phyloP scores from a whole-genome alignment of 2,797 vertebrate species.

The Phalanger gymnotis region DNA sequence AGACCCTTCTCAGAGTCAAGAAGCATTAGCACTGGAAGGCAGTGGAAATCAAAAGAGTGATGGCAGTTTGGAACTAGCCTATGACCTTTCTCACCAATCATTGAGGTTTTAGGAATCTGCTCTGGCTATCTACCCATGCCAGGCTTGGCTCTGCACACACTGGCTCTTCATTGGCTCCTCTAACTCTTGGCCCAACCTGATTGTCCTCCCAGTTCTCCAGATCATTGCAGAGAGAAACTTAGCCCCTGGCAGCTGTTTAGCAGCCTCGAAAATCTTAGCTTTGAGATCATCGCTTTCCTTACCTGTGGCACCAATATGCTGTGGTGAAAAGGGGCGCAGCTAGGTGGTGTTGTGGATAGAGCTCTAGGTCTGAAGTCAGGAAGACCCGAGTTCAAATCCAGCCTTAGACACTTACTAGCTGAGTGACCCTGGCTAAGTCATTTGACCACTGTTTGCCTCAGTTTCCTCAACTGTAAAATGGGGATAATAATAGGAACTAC shows the following conservation, averaged over 20 bases:
- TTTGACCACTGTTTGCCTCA: neutral
- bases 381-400: neutral
- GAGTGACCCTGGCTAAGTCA: neutral
- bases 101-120: neutral
- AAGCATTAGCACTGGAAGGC: neutral
- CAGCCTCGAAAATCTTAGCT: neutral
- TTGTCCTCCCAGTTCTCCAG: neutral
- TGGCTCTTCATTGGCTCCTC: neutral
- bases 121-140: neutral
- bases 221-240: neutral
- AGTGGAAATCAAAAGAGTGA: neutral
- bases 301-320: neutral
- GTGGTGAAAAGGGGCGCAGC: neutral
- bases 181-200: neutral
- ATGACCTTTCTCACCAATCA: neutral
- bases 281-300: neutral
- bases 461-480: neutral
- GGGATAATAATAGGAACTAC: neutral
- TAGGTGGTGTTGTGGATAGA: neutral
- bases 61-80: neutral
- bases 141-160: neutral
- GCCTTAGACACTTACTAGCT: neutral
- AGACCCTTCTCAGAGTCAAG: neutral
- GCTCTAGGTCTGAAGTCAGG: neutral
- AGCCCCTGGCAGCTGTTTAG: neutral